Conservation (phyloP, 2,797 vertebrate species). For the Sebastes glaucus region DNA sequence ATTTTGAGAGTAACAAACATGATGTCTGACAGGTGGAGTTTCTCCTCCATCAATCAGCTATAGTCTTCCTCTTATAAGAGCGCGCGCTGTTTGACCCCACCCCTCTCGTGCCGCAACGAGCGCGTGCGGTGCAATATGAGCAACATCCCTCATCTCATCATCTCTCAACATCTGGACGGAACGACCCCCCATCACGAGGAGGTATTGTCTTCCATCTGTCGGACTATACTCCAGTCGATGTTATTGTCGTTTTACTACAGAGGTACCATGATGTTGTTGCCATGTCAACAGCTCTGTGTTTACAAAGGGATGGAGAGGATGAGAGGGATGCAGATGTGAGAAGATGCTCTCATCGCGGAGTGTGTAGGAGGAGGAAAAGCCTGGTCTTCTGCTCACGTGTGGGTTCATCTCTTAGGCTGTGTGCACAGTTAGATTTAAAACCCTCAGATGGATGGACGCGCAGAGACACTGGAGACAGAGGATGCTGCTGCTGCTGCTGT, state of each 20-base stretch:
- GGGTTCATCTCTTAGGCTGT: neutral
- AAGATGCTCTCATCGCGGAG: neutral
- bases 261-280: neutral
- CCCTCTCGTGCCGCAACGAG: constrained; percentile 47
- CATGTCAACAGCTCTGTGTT: neutral
- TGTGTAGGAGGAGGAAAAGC: neutral
- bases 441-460: constrained; percentile 26
- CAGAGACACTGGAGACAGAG: neutral
- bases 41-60: neutral
- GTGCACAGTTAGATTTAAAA: neutral
- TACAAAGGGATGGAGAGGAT: neutral
- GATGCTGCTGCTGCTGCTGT: neutral
- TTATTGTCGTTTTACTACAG: neutral
- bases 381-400: neutral
- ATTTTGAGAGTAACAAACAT: neutral
- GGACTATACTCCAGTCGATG: neutral
- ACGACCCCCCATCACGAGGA: neutral
- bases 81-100: constrained; percentile 44
- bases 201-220: neutral
- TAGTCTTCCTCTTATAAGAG: neutral
- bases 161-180: constrained; percentile 22
- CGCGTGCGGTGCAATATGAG: constrained; percentile 37
- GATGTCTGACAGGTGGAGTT: neutral
- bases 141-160: neutral
- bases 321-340: neutral